A percentile compares a stretch with the other conserved stretches of the same genome.
Conservation (phyloP, 2,888 invertebrate species). For the Lucinisca nassula region DNA sequence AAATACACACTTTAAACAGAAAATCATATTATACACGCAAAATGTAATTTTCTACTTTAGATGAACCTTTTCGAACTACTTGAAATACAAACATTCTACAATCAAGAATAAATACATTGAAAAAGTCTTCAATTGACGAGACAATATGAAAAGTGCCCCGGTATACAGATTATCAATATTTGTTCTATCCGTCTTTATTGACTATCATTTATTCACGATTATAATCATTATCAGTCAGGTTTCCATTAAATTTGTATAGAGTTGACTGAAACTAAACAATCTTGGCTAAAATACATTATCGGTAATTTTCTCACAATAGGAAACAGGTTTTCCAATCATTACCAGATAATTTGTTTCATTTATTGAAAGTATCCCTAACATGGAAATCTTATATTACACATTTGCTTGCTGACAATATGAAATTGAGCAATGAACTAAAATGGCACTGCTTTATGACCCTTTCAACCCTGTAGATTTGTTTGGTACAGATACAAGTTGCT, state of each 20-base stretch:
- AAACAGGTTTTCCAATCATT: slow-evolving; percentile 8
- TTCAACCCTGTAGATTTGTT: no score
- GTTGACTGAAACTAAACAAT: slow-evolving; percentile 1
- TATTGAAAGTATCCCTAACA: slow-evolving; percentile 1
- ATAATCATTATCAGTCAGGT: slow-evolving; percentile 7
- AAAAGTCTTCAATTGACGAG: not conserved
- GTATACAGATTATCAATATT: slow-evolving; percentile 2
- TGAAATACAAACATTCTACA: not conserved
- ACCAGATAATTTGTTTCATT: slow-evolving; percentile 4
- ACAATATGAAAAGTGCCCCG: slow-evolving; percentile 2
- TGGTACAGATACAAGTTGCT: no score
- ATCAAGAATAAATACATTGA: not conserved
- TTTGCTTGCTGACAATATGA: not conserved
- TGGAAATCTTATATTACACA: not conserved
- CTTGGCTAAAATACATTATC: slow-evolving; percentile 5
- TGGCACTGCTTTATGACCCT: no score
- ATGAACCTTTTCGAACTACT: not conserved
- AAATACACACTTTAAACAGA: slow-evolving; percentile 13
- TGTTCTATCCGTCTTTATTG: not conserved
- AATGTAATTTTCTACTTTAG: slow-evolving; percentile 16
- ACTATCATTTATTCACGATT: not conserved
- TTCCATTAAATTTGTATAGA: slow-evolving; percentile 5
- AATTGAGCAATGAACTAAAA: not conserved
- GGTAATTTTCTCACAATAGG: slow-evolving; percentile 3
- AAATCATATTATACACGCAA: slow-evolving; percentile 1